These are phyloP conservation scores for Phymatocera aterrima DNA, from an alignment of 2,888 invertebrate species.

Conservation along the genomic window DNA sequence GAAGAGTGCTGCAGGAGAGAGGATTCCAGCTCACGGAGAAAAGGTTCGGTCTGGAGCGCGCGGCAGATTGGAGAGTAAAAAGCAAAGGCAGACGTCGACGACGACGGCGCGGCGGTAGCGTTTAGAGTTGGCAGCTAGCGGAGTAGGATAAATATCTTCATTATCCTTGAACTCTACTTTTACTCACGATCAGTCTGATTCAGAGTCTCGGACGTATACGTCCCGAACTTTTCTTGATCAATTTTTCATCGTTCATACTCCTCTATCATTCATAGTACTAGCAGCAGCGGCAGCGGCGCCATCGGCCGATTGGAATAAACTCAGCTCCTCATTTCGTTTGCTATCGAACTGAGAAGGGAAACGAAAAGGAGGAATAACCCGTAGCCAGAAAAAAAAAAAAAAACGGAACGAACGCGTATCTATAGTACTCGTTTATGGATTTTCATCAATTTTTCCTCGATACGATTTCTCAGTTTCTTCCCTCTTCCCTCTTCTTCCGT, in stretches of 20 bases:
- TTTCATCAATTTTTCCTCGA: too few relatives aligned
- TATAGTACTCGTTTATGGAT: too few relatives aligned
- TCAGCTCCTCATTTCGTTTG: too few relatives aligned
- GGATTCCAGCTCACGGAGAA: background rate
- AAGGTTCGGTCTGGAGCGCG: background rate
- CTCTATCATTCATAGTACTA: too few relatives aligned
- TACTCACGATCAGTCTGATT: background rate
- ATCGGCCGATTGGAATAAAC: too few relatives aligned
- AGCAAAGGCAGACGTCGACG: background rate
- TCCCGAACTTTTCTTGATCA: background rate
- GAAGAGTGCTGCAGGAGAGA: background rate
- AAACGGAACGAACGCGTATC: too few relatives aligned
- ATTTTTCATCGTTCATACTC: background rate
- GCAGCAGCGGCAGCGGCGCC: too few relatives aligned
- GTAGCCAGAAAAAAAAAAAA: too few relatives aligned
- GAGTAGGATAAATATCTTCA: background rate
- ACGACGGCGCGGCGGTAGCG: background rate
- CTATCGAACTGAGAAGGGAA: too few relatives aligned
- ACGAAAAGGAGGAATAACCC: too few relatives aligned
- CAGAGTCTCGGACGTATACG: background rate
- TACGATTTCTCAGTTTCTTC: too few relatives aligned
- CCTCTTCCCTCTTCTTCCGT: too few relatives aligned
- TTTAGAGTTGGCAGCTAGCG: background rate
- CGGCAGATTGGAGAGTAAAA: background rate
- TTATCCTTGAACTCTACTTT: conserved; percentile 22